These are phyloP conservation scores for Marcusenius ussheri DNA, from an alignment of 2,113 vertebrate genomes.

Conservation along the genomic window DNA sequence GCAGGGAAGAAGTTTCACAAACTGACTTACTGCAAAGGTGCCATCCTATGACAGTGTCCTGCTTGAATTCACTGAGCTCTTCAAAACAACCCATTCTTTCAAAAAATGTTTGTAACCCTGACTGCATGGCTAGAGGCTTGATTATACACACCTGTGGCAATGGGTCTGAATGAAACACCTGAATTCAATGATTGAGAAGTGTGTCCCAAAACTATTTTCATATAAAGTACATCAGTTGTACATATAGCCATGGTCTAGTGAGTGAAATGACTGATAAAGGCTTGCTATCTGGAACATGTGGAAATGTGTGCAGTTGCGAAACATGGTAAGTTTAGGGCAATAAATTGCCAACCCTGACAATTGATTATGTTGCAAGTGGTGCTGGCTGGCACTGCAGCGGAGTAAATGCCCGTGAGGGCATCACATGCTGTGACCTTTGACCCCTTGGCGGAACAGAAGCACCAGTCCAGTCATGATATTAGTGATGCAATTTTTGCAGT, in stretches of 20 bases:
- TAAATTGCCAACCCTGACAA: background rate
- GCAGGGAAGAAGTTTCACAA: background rate
- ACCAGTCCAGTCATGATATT: background rate
- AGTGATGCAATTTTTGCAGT: background rate
- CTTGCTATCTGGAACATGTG: background rate
- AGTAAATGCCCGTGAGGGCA: background rate
- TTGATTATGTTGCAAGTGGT: background rate
- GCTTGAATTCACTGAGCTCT: background rate
- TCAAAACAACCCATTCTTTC: background rate
- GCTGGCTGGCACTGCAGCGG: background rate
- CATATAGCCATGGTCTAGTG: background rate
- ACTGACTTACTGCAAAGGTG: background rate
- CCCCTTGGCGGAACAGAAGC: background rate
- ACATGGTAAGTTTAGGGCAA: background rate
- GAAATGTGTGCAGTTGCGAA: background rate
- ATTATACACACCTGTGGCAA: background rate
- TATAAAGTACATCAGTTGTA: background rate
- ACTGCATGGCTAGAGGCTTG: background rate
- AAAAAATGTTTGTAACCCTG: background rate
- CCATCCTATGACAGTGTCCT: background rate
- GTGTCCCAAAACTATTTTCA: background rate
- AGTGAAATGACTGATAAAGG: background rate
- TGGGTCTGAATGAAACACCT: background rate
- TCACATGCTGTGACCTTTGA: background rate
- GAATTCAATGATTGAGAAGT: background rate